These are phyloP conservation scores for Mya arenaria DNA, from an alignment of 1,140 invertebrate species.

Conservation along the genomic window DNA sequence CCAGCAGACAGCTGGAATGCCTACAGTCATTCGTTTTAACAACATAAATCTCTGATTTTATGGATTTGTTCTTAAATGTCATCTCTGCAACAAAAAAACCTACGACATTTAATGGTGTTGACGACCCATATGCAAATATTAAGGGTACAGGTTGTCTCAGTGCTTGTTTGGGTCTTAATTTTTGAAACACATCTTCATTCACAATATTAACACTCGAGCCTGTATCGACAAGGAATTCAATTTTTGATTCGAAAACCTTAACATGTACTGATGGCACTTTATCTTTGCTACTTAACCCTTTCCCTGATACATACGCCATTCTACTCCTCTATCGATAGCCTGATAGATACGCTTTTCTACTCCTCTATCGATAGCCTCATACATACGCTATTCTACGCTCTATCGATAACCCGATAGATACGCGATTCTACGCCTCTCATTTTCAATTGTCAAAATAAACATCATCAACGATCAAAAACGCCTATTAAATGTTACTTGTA, in stretches of 20 bases:
- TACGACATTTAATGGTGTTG: conserved; percentile 9
- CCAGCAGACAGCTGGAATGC: neutral
- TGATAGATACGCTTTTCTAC: no score
- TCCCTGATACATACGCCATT: no score
- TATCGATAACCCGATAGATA: no score
- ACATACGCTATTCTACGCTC: no score
- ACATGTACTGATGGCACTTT: neutral
- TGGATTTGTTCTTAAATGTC: neutral
- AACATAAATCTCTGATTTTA: conserved; percentile 10
- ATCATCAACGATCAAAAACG: no score
- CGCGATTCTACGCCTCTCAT: no score
- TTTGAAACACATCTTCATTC: neutral
- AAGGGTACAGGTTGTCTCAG: conserved; percentile 9
- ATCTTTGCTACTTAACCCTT: no score
- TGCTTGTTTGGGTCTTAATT: neutral
- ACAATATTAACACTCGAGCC: conserved; percentile 22
- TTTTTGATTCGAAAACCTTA: neutral
- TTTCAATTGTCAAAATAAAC: no score
- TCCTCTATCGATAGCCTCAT: no score
- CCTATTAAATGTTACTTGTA: no score
- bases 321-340: no score
- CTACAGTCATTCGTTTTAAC: neutral
- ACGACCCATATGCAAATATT: conserved; percentile 22
- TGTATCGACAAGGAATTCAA: neutral
- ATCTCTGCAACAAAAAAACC: conserved; percentile 6